Evolutionary conservation across 2,797 vertebrate genomes (phyloP), one percentile per base, ranked within the genome.

Genomic region (Acrossocheilus fasciatus): DNA sequence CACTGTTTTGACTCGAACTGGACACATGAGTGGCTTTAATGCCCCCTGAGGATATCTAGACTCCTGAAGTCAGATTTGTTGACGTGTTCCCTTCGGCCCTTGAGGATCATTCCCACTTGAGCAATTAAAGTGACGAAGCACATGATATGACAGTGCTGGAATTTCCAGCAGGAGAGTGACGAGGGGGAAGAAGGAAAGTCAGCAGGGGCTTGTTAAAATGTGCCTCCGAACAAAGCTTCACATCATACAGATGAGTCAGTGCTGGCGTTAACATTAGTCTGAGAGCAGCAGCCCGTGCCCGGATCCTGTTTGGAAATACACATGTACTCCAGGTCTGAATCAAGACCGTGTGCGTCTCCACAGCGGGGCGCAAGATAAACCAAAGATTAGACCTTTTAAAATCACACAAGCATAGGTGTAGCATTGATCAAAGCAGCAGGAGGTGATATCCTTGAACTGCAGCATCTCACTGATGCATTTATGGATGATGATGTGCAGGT

Each of bases 141-240:
- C 76, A 80, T 80, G 84, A 86, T 62, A 73, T 86, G 84, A 59
- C 84, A 86, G 68, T 36, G 77, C 52, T 80, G 77, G 77, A 86
- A 86, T 81, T 64, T 86, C 66, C 77, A 86, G 66, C 39, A 85
- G 84, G 68, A 81, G 18, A 81, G 68, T 86, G 77, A 80, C 26
- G 47, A 59, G 74, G 64, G 45, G 47, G 54, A 57, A 50, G 73
- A 78, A 5, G 76, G 66, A 85, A 80, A 85, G 77, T 80, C 84
- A 81, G 69, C 84, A 81, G 84, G 68, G 84, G 68, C 77, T 86
- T 86, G 84, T 86, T 86, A 86, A 81, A 86, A 86, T 86, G 84
- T 74, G 84, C 84, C 84, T 80, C 17, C 20, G 39, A 86, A 86
- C 76, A 80, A 81, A 80, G 84, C 84, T 64, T 86, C 54, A 72